Conservation (phyloP, 2,888 invertebrate species). For the Melanophora roralis region DNA sequence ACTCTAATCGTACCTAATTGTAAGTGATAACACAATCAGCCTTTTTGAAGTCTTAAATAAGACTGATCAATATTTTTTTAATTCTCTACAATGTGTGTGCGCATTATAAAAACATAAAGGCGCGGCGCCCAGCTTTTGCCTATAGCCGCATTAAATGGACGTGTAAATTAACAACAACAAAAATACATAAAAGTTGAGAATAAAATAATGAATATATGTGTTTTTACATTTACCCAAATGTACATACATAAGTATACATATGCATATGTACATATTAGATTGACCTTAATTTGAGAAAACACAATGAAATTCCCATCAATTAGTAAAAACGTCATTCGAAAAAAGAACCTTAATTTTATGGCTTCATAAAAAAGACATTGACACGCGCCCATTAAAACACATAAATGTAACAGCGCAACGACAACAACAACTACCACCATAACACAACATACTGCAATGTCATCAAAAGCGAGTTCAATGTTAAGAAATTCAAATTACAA, state of each 20-base stretch:
- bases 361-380: constrained; percentile 9
- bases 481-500: constrained; percentile 13
- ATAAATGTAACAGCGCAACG: constrained; percentile 45
- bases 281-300: constrained; percentile 37
- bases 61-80: too few relatives aligned
- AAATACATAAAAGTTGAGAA: neutral
- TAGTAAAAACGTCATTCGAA: constrained; percentile 32
- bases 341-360: constrained; percentile 41
- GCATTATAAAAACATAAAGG: too few relatives aligned
- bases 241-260: too few relatives aligned
- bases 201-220: neutral
- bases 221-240: constrained; percentile 9
- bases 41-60: too few relatives aligned
- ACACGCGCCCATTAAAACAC: constrained; percentile 56
- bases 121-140: too few relatives aligned
- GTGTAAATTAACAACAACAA: neutral
- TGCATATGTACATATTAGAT: neutral
- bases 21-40: too few relatives aligned
- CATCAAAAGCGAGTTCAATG: constrained; percentile 28
- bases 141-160: too few relatives aligned
- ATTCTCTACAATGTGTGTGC: too few relatives aligned
- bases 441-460: neutral
- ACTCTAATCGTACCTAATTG: too few relatives aligned
- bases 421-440: neutral
- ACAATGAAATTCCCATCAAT: constrained; percentile 32